Evolutionary conservation across 2,113 vertebrate genomes (phyloP).

Genomic region (Montifringilla adamsi): DNA sequence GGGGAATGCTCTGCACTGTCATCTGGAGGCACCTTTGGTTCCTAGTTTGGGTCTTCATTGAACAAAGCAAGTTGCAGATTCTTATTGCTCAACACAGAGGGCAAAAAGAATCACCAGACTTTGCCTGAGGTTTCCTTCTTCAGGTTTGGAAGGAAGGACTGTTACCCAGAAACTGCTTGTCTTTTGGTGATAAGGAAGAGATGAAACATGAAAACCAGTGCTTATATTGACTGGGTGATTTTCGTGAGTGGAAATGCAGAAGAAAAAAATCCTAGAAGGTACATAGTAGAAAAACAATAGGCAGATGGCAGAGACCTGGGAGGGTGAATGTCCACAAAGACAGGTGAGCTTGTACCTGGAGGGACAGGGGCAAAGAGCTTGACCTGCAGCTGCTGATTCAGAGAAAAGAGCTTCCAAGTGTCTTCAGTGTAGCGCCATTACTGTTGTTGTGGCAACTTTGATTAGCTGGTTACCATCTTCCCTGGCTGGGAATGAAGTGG

Average conservation of each 20-base stretch:
- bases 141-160: neutral
- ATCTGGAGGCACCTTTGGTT: neutral
- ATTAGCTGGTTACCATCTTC: neutral
- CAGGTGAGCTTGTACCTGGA: neutral
- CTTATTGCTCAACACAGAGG: rapidly evolving
- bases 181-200: neutral
- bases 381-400: neutral
- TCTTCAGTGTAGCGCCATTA: neutral
- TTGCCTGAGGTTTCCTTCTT: neutral
- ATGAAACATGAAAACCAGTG: neutral
- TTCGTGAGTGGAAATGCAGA: neutral
- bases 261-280: neutral
- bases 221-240: neutral
- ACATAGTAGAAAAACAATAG: neutral
- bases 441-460: neutral
- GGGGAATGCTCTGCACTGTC: neutral
- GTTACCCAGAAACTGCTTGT: neutral
- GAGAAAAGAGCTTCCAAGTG: neutral
- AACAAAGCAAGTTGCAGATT: neutral
- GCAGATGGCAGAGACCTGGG: neutral
- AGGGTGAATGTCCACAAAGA: neutral
- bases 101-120: neutral
- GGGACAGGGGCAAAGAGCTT: neutral
- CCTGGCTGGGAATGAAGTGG: neutral
- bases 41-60: neutral